These are phyloP conservation scores for Bombyx huttoni DNA, from an alignment of 2,888 invertebrate genomes.

Conservation along the genomic window DNA sequence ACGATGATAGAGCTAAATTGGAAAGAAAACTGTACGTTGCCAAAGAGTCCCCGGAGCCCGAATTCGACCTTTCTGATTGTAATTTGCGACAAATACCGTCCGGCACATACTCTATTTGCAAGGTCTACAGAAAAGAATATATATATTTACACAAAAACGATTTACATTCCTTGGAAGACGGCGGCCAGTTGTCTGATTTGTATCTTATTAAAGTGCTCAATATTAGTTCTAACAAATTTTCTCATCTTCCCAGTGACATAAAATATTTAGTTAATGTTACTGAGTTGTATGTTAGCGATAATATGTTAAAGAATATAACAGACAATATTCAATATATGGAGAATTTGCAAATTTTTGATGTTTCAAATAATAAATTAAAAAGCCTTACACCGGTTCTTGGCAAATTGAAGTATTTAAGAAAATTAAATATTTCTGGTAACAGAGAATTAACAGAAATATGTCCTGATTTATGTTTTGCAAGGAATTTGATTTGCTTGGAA, in stretches of 20 bases:
- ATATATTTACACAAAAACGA: conserved; percentile 78
- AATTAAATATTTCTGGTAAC: conserved; percentile 75
- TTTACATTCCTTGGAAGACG: conserved; percentile 77
- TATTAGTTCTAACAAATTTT: conserved; percentile 77
- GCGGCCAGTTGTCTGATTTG: conserved; percentile 81
- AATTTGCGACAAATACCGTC: conserved; percentile 80
- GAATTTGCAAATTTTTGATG: conserved; percentile 77
- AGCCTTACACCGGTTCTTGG: conserved; percentile 76
- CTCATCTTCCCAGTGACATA: conserved; percentile 75
- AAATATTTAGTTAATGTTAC: conserved; percentile 76
- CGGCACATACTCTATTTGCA: conserved; percentile 84
- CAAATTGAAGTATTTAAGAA: conserved; percentile 72
- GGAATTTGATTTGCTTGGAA: conserved; percentile 73
- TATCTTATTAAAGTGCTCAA: conserved; percentile 76
- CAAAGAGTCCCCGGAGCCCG: conserved; percentile 83
- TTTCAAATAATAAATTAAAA: conserved; percentile 79
- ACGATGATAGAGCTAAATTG: conserved; percentile 36
- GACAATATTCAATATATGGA: conserved; percentile 75
- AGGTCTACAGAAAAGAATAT: conserved; percentile 84
- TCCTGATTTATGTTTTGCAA: conserved; percentile 75
- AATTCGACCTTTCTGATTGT: conserved; percentile 86
- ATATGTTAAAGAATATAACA: conserved; percentile 79
- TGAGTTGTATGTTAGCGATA: conserved; percentile 82
- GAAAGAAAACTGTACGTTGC: conserved; percentile 65
- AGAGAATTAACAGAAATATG: conserved; percentile 73